These are phyloP conservation scores for Tenebrosternarchus preto DNA, from an alignment of 2,113 vertebrate genomes.

Conservation along the genomic window DNA sequence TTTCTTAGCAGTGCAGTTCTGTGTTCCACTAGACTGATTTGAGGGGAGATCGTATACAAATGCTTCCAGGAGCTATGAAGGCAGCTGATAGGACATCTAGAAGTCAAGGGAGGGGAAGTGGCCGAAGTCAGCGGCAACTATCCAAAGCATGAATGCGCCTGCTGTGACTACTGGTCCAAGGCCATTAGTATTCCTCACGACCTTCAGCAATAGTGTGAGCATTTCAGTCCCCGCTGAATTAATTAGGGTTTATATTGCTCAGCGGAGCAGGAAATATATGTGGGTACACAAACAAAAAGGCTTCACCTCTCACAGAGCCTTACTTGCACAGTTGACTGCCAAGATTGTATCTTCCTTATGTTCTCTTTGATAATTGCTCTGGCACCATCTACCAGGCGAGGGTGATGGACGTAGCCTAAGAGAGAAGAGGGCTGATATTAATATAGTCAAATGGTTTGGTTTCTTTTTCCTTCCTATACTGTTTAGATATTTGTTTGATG, in stretches of 20 bases:
- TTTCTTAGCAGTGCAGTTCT: not conserved
- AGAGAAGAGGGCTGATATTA: constrained; percentile 17
- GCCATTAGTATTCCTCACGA: constrained; percentile 63
- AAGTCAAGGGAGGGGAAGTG: not conserved
- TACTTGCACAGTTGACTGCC: constrained; percentile 25
- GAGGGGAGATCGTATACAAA: not conserved
- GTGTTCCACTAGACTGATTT: not conserved
- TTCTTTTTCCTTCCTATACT: not conserved
- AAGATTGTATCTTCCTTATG: constrained; percentile 14
- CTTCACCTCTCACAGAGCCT: constrained; percentile 16
- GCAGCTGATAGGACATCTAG: not conserved
- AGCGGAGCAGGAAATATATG: constrained; percentile 61
- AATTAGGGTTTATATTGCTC: constrained; percentile 65
- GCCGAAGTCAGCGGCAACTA: too few species aligned
- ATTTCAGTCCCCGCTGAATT: constrained; percentile 64
- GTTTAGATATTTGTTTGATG: not conserved
- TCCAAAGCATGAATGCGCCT: not conserved
- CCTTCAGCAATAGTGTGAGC: constrained; percentile 45
- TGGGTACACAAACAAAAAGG: constrained; percentile 48
- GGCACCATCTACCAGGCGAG: constrained; percentile 6
- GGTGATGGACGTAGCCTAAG: constrained; percentile 28
- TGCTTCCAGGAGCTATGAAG: not conserved
- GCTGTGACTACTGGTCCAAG: constrained; percentile 28
- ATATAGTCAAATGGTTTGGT: not conserved
- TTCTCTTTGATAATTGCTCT: constrained; percentile 32